Evolutionary conservation across 2,888 invertebrate genomes (phyloP).

Genomic region (Hyposoter dolosus): DNA sequence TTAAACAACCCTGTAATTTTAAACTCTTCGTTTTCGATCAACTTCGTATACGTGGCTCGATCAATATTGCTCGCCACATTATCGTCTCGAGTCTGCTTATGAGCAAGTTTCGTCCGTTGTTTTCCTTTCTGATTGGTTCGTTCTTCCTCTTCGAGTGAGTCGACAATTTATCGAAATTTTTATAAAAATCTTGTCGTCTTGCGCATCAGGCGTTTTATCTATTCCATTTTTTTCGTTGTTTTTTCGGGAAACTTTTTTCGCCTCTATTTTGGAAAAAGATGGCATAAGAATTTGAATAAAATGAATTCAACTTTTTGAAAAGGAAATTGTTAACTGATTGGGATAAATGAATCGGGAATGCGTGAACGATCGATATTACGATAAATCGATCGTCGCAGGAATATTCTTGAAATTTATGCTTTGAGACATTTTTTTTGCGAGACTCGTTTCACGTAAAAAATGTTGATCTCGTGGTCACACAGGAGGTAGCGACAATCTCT

Average conservation of each 20-base stretch:
- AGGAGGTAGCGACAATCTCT: constrained; percentile 21
- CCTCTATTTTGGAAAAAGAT: background rate
- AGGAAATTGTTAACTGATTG: background rate
- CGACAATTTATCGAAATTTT: no score
- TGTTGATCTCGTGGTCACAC: constrained; percentile 46
- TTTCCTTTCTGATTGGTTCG: background rate
- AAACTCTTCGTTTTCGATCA: constrained; percentile 32
- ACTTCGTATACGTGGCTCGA: constrained; percentile 19
- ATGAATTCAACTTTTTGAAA: background rate
- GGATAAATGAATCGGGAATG: background rate
- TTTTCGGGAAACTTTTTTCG: background rate
- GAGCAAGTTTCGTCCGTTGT: background rate
- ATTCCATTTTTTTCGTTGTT: background rate
- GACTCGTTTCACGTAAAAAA: constrained; percentile 35
- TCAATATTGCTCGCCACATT: constrained; percentile 45
- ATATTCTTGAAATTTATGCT: background rate
- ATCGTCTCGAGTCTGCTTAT: constrained; percentile 11
- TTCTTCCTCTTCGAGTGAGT: background rate
- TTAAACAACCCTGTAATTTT: constrained; percentile 61
- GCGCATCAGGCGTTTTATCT: background rate
- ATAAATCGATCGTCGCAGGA: constrained; percentile 2
- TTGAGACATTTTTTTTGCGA: background rate
- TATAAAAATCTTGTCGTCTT: no score
- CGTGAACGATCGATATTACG: background rate
- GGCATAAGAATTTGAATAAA: no score